Evolutionary conservation across 2,797 vertebrate species (phyloP).

Genomic region (Acanthornis magna): DNA sequence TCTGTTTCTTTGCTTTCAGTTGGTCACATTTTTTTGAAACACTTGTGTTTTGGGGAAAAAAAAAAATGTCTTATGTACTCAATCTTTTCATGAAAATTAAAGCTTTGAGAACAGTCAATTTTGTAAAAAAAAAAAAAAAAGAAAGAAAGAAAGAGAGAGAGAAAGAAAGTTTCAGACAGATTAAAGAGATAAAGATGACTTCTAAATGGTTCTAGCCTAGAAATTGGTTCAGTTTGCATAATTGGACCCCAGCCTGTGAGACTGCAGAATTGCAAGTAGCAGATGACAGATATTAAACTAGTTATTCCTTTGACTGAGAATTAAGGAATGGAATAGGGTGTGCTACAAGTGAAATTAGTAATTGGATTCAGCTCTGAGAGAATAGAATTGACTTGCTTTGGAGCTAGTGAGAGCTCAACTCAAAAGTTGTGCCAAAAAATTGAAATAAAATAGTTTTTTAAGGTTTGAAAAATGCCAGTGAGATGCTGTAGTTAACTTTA

Average conservation of each 20-base stretch:
- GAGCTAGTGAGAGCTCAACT: neutral
- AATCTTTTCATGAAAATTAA: slow-evolving; percentile 16
- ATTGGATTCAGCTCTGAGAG: neutral
- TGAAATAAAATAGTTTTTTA: neutral
- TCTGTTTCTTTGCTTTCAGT: slow-evolving; percentile 21
- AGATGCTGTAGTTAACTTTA: neutral
- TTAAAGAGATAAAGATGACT: neutral
- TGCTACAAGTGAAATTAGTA: slow-evolving; percentile 37
- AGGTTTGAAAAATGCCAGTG: neutral
- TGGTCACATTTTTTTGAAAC: slow-evolving; percentile 16
- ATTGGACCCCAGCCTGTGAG: slow-evolving; percentile 15
- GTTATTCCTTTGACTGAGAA: slow-evolving; percentile 39
- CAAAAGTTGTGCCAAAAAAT: neutral
- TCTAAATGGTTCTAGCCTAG: neutral
- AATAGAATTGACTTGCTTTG: neutral
- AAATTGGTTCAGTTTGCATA: slow-evolving; percentile 4
- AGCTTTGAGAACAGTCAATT: neutral
- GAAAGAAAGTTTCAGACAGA: neutral
- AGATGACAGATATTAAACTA: slow-evolving; percentile 42
- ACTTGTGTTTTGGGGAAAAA: neutral
- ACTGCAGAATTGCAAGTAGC: neutral
- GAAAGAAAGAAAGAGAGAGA: neutral
- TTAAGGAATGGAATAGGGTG: slow-evolving; percentile 29
- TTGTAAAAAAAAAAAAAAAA: neutral
- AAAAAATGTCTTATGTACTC: neutral